phyloP scores from a whole-genome alignment of 1,140 invertebrate species.

The Lucilia sericata region DNA sequence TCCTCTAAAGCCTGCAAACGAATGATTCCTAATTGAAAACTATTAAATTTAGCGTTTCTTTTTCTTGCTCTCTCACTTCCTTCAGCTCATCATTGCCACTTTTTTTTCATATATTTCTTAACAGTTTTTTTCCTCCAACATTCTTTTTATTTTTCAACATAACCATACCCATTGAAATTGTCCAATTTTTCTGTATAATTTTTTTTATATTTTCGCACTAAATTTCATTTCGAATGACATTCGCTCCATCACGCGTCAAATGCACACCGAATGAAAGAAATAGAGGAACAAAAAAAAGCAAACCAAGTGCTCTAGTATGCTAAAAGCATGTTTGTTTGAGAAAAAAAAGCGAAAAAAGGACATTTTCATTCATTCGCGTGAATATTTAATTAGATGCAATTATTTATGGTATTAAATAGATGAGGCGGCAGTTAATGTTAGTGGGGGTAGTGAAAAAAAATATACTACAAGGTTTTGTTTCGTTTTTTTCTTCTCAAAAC shows the following conservation, averaged over 20 bases:
- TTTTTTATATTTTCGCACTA: slow-evolving; percentile 53
- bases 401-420: slow-evolving; percentile 68
- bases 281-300: slow-evolving; percentile 14
- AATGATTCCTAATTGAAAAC: slow-evolving; percentile 67
- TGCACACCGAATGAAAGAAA: slow-evolving; percentile 52
- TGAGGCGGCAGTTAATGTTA: slow-evolving; percentile 68
- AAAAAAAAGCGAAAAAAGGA: slow-evolving; percentile 58
- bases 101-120: slow-evolving; percentile 36
- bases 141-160: slow-evolving; percentile 47
- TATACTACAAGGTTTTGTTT: slow-evolving; percentile 19
- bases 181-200: slow-evolving; percentile 41
- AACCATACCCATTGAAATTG: slow-evolving; percentile 43
- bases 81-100: slow-evolving; percentile 45
- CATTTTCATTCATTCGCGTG: slow-evolving; percentile 65
- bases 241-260: slow-evolving; percentile 68
- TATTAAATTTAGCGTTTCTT: slow-evolving; percentile 63
- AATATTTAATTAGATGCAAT: slow-evolving; percentile 68
- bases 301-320: neutral
- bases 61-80: slow-evolving; percentile 51
- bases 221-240: slow-evolving; percentile 68
- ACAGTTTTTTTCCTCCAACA: slow-evolving; percentile 13
- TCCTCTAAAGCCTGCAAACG: slow-evolving; percentile 63
- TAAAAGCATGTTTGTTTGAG: slow-evolving; percentile 21
- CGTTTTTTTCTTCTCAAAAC: neutral
- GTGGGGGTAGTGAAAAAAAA: slow-evolving; percentile 22